Conservation (phyloP, 2,797 vertebrate genomes). For the Hydrophis major region DNA sequence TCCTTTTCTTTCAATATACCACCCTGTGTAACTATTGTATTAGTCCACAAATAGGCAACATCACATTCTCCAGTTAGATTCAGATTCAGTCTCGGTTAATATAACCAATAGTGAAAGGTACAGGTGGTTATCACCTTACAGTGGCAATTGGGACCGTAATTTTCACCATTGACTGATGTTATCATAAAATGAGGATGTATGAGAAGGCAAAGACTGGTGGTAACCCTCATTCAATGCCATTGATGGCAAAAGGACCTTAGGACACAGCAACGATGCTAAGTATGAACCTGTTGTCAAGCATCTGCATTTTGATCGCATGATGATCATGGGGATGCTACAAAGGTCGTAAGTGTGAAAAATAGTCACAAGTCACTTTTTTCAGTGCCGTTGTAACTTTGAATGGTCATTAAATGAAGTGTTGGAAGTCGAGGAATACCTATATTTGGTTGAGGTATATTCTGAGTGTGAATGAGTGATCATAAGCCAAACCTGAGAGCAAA, state of each 20-base stretch:
- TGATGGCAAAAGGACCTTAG: neutral
- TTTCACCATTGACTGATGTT: neutral
- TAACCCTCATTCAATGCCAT: too few relatives aligned
- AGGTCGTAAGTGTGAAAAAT: neutral
- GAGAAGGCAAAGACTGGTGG: neutral
- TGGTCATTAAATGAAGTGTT: neutral
- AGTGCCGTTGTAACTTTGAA: neutral
- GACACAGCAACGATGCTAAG: neutral
- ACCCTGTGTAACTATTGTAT: neutral
- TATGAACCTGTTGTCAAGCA: neutral
- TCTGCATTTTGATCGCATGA: neutral
- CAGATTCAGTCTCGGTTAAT: neutral
- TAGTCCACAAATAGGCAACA: neutral
- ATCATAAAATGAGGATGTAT: neutral
- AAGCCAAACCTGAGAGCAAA: neutral
- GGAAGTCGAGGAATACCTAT: neutral
- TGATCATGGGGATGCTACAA: neutral
- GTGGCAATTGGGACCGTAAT: neutral
- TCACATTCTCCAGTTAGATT: neutral
- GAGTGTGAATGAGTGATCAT: neutral
- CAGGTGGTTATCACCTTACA: neutral
- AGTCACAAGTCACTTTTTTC: neutral
- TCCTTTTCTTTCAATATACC: neutral
- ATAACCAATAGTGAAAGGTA: neutral
- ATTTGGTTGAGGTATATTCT: neutral